A percentile compares a stretch with the other conserved stretches of the same genome.
These are phyloP conservation scores for Gallinago undulata DNA, from an alignment of 2,113 vertebrate species.

Conservation along the genomic window DNA sequence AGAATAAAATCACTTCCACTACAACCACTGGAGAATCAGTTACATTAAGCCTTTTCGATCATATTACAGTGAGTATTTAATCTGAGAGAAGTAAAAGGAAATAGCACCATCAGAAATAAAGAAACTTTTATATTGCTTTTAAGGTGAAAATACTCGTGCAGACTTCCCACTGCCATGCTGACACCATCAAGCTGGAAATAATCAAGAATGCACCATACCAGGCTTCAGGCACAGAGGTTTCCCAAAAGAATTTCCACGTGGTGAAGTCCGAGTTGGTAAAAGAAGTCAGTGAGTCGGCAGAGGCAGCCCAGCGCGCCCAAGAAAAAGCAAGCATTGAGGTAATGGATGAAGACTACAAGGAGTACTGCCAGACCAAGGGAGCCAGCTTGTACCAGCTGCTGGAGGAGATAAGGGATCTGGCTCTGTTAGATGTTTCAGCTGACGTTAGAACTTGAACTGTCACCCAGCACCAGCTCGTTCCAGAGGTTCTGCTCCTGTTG, in stretches of 20 bases:
- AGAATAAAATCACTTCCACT: slow-evolving; percentile 81
- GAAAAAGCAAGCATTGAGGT: slow-evolving; percentile 44
- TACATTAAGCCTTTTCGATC: slow-evolving; percentile 86
- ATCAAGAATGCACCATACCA: slow-evolving; percentile 75
- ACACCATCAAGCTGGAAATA: slow-evolving; percentile 83
- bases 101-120: not conserved
- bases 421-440: slow-evolving; percentile 77
- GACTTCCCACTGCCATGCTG: slow-evolving; percentile 79
- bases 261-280: slow-evolving; percentile 79
- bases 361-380: slow-evolving; percentile 86
- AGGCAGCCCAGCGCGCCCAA: slow-evolving; percentile 80
- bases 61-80: slow-evolving; percentile 84
- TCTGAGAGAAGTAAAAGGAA: not conserved
- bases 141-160: slow-evolving; percentile 88
- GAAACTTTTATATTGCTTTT: not conserved
- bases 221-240: not conserved
- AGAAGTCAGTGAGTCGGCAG: slow-evolving; percentile 84
- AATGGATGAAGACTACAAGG: slow-evolving; percentile 74
- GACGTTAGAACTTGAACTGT: slow-evolving; percentile 9
- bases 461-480: too few species aligned
- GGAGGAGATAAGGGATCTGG: slow-evolving; percentile 90
- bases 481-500: not conserved
- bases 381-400: slow-evolving; percentile 86
- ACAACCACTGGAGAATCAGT: slow-evolving; percentile 69
- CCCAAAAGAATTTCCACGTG: not conserved